Evolutionary conservation across 2,888 invertebrate species (phyloP).

Genomic region (Sarcophaga caerulescens): DNA sequence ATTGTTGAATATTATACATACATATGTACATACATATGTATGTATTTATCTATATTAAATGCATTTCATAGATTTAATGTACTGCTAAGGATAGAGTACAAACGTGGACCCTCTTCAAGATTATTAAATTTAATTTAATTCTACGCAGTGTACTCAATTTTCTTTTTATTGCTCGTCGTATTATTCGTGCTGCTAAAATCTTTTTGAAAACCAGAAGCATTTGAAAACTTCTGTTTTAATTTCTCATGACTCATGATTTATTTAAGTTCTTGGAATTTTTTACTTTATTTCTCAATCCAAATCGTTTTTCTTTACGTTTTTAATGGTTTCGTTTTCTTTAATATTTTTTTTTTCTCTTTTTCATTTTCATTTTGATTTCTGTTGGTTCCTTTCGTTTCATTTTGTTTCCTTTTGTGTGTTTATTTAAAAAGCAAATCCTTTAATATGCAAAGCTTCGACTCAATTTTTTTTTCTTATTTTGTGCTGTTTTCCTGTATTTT

Average conservation of each 20-base stretch:
- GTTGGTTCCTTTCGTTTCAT: background rate
- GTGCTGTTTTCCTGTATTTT: background rate
- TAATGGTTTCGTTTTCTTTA: slow-evolving; percentile 26
- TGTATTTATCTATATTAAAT: slow-evolving; percentile 6
- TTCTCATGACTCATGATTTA: slow-evolving; percentile 45
- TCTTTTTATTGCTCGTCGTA: background rate
- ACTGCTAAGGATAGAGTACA: background rate
- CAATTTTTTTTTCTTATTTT: background rate
- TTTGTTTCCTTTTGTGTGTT: slow-evolving; percentile 28
- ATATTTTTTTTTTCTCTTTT: slow-evolving; percentile 17
- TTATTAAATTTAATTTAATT: slow-evolving; percentile 24
- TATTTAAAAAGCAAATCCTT: slow-evolving; percentile 58
- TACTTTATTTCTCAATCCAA: no score
- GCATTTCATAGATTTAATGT: background rate
- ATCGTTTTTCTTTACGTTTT: slow-evolving; percentile 5
- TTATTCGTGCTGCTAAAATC: no score
- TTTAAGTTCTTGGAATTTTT: slow-evolving; percentile 15
- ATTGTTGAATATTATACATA: background rate
- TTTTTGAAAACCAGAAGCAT: background rate
- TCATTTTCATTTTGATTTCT: slow-evolving; percentile 8
- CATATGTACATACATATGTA: no score
- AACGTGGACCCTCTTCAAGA: background rate
- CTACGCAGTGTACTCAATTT: no score
- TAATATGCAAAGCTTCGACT: slow-evolving; percentile 59
- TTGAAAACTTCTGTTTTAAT: slow-evolving; percentile 4